A percentile compares a stretch with the other conserved stretches of the same genome.
phyloP scores from a whole-genome alignment of 2,888 invertebrate genomes.

The Harmothoe impar region DNA sequence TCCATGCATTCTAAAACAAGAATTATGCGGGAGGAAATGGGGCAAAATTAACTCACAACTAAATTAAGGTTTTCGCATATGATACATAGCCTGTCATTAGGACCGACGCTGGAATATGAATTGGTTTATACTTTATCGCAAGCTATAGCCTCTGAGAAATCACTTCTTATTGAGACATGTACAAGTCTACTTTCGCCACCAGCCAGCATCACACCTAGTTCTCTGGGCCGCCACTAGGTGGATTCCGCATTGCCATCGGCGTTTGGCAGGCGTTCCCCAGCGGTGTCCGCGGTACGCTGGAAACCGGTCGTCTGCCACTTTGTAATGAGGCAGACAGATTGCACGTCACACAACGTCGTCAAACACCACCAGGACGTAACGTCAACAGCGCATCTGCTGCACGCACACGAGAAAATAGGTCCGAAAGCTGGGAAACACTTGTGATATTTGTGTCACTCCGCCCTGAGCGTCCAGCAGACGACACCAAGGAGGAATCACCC shows the following conservation, averaged over 20 bases:
- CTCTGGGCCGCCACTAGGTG: background rate
- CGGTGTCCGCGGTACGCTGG: background rate
- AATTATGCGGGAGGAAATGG: no score
- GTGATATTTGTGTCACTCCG: background rate
- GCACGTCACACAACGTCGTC: background rate
- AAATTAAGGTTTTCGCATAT: no score
- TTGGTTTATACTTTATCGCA: no score
- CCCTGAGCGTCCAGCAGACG: background rate
- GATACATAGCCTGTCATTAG: no score
- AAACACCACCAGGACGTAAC: background rate
- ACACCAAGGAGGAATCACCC: background rate
- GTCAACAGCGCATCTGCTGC: background rate
- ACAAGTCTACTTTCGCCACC: background rate
- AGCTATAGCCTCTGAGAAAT: no score
- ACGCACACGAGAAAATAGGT: background rate
- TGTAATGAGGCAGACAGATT: conserved; percentile 4
- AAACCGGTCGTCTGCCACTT: background rate
- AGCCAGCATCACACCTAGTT: background rate
- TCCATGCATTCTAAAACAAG: no score
- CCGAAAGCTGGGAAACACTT: background rate
- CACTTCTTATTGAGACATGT: background rate
- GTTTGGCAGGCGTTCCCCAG: background rate
- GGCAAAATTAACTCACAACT: no score
- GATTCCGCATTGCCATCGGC: background rate
- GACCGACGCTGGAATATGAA: no score